Evolutionary conservation across 2,113 vertebrate species (phyloP), one percentile per base, ranked within the genome.

Genomic region (Stegastes partitus): DNA sequence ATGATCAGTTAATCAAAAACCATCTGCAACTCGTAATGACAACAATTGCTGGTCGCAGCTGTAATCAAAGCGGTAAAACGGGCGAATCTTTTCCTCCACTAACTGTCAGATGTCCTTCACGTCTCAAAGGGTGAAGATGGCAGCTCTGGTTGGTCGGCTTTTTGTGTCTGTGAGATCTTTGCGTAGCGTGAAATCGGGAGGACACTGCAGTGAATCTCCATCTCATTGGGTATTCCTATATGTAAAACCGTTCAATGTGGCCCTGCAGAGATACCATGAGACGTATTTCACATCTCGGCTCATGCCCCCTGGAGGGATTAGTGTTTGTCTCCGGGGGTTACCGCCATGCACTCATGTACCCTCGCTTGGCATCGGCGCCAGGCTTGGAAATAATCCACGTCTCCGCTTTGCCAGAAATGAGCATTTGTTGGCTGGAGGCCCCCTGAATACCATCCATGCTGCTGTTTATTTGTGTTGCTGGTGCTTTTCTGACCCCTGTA

Each of bases 161-260:
- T 87, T 67, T 83, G 62, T 67, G 44, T 58, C 61, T 56, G 34
- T 58, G 73, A n/a, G 65, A 77, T 89, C 86, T 81, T 66, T n/a
- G 28, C 14, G 12, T 34, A 51, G 82, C 87, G 84, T 94, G 93
- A 94, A 93, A 94, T 93, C 77, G n/a, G 21, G 42, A 22, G 2
- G 93, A 91, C 90, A 63, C 66, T 23, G 68, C 18, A 61, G 72
- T 71, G 84, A 87, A 86, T 88, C 84, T 87, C 67, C 83, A 75
- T 73, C 88, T 91, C 87, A 82, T 90, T 91, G 39, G 23, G n/a
- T 65, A 71, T 86, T 88, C 82, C 66, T 77, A 63, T 70, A 87
- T 91, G 89, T 83, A 87, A 92, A 92, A 71, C 67, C 66, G 55
- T 55, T 53, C 86, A 82, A 67, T 73, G 74, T 87, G 86, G 49